Percentiles rank a stretch among this genome's conserved stretches.
Conservation (phyloP, 2,113 vertebrate species). For the Sander lucioperca region DNA sequence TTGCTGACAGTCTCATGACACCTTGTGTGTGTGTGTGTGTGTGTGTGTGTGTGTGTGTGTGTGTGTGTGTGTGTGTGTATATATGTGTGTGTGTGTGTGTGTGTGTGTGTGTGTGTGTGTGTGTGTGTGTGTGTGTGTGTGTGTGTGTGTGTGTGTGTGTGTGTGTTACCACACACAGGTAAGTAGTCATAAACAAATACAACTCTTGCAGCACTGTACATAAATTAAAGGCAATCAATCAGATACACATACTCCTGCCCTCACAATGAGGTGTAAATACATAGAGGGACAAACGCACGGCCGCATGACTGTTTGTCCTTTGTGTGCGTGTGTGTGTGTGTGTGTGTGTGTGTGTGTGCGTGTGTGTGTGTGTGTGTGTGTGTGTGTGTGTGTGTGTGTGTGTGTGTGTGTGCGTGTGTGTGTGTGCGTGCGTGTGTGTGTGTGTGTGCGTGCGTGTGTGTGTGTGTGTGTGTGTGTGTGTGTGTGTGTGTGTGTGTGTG, state of each 20-base stretch:
- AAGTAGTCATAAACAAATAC: constrained; percentile 34
- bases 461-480: neutral
- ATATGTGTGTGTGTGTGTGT: neutral
- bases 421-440: neutral
- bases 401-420: neutral
- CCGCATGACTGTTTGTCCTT: constrained; percentile 13
- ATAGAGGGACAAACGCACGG: neutral
- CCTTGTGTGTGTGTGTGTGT: neutral
- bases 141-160: constrained; percentile 3
- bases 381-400: neutral
- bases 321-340: neutral
- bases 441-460: constrained; percentile 11
- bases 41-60: neutral
- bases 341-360: constrained; percentile 11
- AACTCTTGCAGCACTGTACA: constrained; percentile 30
- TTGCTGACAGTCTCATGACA: constrained; percentile 59
- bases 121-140: constrained; percentile 1
- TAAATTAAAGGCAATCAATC: constrained; percentile 18
- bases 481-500: neutral
- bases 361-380: constrained; percentile 8
- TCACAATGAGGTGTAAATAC: constrained; percentile 26
- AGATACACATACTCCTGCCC: constrained; percentile 22
- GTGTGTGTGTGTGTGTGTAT: constrained; percentile 1
- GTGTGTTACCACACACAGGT: constrained; percentile 1
- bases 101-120: constrained; percentile 2